These are phyloP conservation scores for Mesorhabditis belari DNA, from an alignment of 2,888 invertebrate genomes.

Conservation along the genomic window DNA sequence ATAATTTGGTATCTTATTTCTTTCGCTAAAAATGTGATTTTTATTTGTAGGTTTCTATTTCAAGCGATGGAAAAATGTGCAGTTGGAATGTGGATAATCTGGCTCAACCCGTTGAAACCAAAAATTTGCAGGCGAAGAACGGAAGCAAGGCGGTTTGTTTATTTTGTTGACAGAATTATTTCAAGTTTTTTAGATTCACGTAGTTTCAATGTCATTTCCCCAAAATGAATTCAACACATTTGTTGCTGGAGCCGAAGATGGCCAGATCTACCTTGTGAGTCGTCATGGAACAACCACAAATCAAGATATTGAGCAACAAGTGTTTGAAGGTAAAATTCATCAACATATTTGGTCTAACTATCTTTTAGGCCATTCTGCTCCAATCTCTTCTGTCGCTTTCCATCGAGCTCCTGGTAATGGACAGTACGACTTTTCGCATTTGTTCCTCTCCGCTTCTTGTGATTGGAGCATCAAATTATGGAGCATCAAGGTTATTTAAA, in stretches of 20 bases:
- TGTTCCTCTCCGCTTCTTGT: slow-evolving; percentile 89
- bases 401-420: slow-evolving; percentile 84
- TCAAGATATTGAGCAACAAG: neutral
- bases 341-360: too few species aligned
- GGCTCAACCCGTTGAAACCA: slow-evolving; percentile 30
- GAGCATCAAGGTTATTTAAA: slow-evolving; percentile 90
- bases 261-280: slow-evolving; percentile 64
- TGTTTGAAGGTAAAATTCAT: too few species aligned
- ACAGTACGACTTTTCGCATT: slow-evolving; percentile 82
- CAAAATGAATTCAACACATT: slow-evolving; percentile 91
- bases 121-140: slow-evolving; percentile 21
- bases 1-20: slow-evolving; percentile 88
- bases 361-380: slow-evolving; percentile 39
- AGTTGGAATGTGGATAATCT: slow-evolving; percentile 93
- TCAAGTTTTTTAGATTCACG: too few species aligned
- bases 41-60: slow-evolving; percentile 12
- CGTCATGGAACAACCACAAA: neutral
- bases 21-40: neutral
- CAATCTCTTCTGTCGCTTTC: slow-evolving; percentile 34
- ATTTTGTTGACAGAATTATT: too few species aligned
- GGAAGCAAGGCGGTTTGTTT: too few species aligned
- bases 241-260: slow-evolving; percentile 91
- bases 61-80: slow-evolving; percentile 93
- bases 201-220: slow-evolving; percentile 86
- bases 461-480: slow-evolving; percentile 99